These are phyloP conservation scores for Enteromius viviparus DNA, from an alignment of 2,797 vertebrate species.

Conservation along the genomic window DNA sequence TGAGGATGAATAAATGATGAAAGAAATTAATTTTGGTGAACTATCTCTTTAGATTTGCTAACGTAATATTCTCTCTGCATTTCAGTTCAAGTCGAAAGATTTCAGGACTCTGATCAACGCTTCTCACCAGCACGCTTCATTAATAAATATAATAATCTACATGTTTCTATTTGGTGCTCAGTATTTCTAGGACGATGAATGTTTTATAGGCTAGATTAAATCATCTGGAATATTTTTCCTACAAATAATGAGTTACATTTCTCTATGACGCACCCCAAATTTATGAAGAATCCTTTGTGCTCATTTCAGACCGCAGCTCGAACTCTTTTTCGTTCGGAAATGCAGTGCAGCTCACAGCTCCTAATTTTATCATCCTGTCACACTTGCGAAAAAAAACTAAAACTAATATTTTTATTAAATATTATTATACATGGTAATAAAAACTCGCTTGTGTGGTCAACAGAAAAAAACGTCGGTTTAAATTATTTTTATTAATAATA, in stretches of 20 bases:
- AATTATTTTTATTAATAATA: background rate
- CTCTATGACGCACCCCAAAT: background rate
- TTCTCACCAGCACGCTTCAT: background rate
- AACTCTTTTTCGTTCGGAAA: conserved; percentile 35
- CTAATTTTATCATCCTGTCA: conserved; percentile 3
- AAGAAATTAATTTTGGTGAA: background rate
- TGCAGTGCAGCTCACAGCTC: conserved; percentile 22
- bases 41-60: background rate
- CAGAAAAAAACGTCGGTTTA: background rate
- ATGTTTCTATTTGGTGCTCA: background rate
- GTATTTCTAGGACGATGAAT: background rate
- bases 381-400: background rate
- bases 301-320: conserved; percentile 45
- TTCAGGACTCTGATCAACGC: background rate
- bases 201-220: background rate
- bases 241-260: background rate
- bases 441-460: background rate
- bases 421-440: background rate
- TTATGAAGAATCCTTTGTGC: background rate
- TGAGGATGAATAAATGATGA: background rate
- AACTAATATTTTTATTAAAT: background rate
- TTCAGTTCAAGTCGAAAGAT: background rate
- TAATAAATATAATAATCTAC: background rate
- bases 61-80: background rate
- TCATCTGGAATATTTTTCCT: background rate